A percentile compares a stretch with the other conserved stretches of the same genome.
Conservation (phyloP, 2,113 vertebrate species). For the Pelobates fuscus region DNA sequence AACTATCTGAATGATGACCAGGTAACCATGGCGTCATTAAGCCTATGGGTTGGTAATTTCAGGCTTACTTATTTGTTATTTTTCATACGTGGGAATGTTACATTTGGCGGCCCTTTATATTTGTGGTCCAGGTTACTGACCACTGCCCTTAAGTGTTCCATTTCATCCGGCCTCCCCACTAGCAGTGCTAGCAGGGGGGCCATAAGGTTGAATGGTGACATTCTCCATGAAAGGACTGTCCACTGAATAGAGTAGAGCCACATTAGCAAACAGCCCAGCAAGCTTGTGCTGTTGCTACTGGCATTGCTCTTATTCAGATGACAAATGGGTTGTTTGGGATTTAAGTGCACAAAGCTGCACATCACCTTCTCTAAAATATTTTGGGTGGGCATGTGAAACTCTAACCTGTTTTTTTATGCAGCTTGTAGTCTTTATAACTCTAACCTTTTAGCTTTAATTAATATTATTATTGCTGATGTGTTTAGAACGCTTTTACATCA, state of each 20-base stretch:
- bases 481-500: too few relatives aligned
- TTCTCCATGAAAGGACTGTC: not conserved
- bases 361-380: slow-evolving; percentile 22
- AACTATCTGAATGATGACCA: slow-evolving; percentile 93
- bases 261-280: not conserved
- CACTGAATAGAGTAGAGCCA: not conserved
- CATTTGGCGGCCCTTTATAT: not conserved
- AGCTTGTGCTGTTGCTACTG: slow-evolving; percentile 10
- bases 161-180: not conserved
- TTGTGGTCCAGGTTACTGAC: slow-evolving; percentile 9
- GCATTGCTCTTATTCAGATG: not conserved
- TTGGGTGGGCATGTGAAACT: slow-evolving; percentile 30
- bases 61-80: slow-evolving; percentile 43
- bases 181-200: not conserved
- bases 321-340: not conserved
- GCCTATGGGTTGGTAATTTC: slow-evolving; percentile 45
- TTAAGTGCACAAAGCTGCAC: slow-evolving; percentile 15
- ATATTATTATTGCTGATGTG: too few relatives aligned
- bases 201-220: slow-evolving; percentile 16
- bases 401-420: not conserved
- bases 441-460: not conserved
- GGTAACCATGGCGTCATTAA: slow-evolving; percentile 64
- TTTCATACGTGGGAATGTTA: slow-evolving; percentile 39
- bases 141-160: not conserved
- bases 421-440: not conserved